A percentile compares a stretch with the other conserved stretches of the same genome.
These are phyloP conservation scores for Drosophila meridiana DNA, from an alignment of 2,888 invertebrate species.

Conservation along the genomic window DNA sequence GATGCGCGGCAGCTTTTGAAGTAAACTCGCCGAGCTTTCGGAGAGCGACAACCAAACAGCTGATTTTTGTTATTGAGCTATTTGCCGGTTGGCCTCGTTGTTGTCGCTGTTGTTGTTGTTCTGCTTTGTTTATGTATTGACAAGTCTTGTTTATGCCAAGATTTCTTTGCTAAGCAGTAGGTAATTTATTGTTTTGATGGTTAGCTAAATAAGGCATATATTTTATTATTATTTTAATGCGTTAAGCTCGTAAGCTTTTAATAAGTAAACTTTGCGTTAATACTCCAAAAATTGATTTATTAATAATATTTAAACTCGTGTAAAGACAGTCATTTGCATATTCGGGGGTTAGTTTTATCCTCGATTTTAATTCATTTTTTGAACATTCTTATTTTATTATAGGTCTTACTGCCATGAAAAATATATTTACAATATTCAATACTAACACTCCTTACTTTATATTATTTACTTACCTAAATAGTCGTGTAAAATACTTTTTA, in stretches of 20 bases:
- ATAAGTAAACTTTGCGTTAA: neutral
- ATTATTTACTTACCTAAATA: too few relatives aligned
- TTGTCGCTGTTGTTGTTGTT: slow-evolving; percentile 26
- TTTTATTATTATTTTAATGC: too few relatives aligned
- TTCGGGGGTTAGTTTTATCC: neutral
- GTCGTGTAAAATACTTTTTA: too few relatives aligned
- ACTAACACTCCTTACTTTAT: too few relatives aligned
- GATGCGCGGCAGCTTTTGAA: slow-evolving; percentile 53
- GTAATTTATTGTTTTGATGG: neutral
- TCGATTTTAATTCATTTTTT: neutral
- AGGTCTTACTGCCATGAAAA: too few relatives aligned
- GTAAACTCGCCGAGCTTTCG: slow-evolving; percentile 41
- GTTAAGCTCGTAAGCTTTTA: neutral
- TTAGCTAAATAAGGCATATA: too few relatives aligned
- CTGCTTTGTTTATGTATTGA: slow-evolving; percentile 27
- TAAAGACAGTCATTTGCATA: neutral
- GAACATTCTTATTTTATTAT: too few relatives aligned
- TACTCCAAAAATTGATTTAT: neutral
- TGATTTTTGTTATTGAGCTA: slow-evolving; percentile 73
- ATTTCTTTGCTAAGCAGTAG: slow-evolving; percentile 14
- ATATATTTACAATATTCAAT: too few relatives aligned
- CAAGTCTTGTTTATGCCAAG: slow-evolving; percentile 23
- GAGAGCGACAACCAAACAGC: slow-evolving; percentile 61
- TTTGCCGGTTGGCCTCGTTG: slow-evolving; percentile 56
- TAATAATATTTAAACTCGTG: neutral